Evolutionary conservation across 2,888 invertebrate species (phyloP).

Genomic region (Blastobasis adustella): DNA sequence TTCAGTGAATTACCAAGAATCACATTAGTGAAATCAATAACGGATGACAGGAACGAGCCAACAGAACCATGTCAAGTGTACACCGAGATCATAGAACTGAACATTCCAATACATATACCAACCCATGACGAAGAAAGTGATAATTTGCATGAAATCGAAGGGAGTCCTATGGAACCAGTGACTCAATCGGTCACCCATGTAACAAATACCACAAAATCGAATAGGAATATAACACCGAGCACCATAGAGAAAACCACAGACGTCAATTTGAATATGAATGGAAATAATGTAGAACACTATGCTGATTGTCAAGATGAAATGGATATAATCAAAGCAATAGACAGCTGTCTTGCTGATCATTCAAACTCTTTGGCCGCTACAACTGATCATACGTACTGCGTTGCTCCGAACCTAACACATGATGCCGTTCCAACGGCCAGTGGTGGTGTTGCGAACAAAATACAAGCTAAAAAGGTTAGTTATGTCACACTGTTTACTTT

Average conservation of each 20-base stretch:
- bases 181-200: not conserved
- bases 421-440: too few species aligned
- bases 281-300: too few species aligned
- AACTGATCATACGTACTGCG: too few species aligned
- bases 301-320: too few species aligned
- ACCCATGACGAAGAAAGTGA: not conserved
- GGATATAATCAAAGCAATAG: too few species aligned
- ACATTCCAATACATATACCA: not conserved
- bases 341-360: too few species aligned
- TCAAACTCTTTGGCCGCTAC: too few species aligned
- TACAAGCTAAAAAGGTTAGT: too few species aligned
- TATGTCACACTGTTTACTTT: too few species aligned
- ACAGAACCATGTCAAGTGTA: not conserved
- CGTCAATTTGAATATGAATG: too few species aligned
- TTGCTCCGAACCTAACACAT: too few species aligned
- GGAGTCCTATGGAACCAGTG: not conserved
- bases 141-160: not conserved
- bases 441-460: too few species aligned
- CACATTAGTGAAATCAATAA: conserved; percentile 1
- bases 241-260: not conserved
- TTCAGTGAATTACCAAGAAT: conserved; percentile 4
- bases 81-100: not conserved
- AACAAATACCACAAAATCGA: not conserved
- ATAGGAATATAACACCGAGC: not conserved
- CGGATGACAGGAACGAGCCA: not conserved